Percentiles rank a stretch among this genome's conserved stretches.
phyloP scores from a whole-genome alignment of 2,113 vertebrate genomes.

The Leucosticte australis region DNA sequence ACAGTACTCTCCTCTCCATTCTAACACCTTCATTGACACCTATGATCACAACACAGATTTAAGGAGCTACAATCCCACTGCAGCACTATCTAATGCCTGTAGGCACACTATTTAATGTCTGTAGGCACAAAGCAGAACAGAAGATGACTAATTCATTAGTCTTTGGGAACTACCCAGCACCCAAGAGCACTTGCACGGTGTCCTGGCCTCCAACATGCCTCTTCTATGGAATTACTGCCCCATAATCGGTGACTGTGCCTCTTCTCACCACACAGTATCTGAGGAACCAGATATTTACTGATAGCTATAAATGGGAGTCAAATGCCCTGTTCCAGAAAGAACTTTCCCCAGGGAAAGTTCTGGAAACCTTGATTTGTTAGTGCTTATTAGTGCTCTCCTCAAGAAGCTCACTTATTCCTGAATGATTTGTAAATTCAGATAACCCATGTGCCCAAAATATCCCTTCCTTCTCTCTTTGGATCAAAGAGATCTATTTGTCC shows the following conservation, averaged over 20 bases:
- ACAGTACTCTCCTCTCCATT: background rate
- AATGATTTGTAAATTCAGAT: background rate
- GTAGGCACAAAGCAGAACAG: background rate
- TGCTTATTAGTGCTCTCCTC: background rate
- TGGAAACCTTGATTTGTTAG: background rate
- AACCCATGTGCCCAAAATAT: background rate
- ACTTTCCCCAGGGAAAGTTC: background rate
- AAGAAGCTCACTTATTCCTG: background rate
- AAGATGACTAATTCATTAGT: background rate
- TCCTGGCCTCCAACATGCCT: fast-evolving
- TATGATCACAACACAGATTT: fast-evolving
- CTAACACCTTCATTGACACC: background rate
- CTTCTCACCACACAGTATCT: background rate
- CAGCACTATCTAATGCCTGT: background rate
- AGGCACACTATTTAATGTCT: background rate
- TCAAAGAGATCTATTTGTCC: background rate
- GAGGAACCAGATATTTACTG: background rate
- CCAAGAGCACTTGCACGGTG: background rate
- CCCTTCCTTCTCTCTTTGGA: background rate
- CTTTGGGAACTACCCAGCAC: background rate
- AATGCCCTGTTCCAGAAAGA: background rate
- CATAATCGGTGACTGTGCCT: background rate
- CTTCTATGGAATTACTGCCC: background rate
- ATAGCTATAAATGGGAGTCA: background rate
- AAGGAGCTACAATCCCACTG: background rate